These are phyloP conservation scores for Amiota communis DNA, from an alignment of 2,888 invertebrate species.

Conservation along the genomic window DNA sequence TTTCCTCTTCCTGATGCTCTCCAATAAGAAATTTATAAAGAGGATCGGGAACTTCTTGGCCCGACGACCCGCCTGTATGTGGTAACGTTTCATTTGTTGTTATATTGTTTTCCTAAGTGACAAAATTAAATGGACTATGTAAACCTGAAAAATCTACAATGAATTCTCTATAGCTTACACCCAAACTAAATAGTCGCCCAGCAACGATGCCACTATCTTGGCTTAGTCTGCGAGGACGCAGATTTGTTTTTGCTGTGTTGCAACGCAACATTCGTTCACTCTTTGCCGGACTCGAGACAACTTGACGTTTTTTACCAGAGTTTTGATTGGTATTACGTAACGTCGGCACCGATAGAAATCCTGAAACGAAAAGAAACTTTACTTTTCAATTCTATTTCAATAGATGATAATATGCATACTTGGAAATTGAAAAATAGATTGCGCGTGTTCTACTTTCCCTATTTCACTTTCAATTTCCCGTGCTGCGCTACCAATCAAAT, in stretches of 20 bases:
- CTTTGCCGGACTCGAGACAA: constrained; percentile 72
- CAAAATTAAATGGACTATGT: not conserved
- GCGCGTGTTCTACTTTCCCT: constrained; percentile 28
- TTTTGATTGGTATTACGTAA: constrained; percentile 59
- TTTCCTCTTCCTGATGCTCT: constrained; percentile 44
- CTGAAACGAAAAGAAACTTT: constrained; percentile 45
- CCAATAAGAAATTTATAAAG: constrained; percentile 52
- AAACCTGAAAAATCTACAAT: not conserved
- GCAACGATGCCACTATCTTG: constrained; percentile 72
- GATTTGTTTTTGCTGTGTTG: constrained; percentile 44
- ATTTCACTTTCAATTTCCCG: constrained; percentile 43
- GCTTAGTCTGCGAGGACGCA: constrained; percentile 66
- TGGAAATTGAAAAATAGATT: constrained; percentile 56
- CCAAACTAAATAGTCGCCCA: constrained; percentile 61
- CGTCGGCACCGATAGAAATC: constrained; percentile 70
- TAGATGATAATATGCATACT: constrained; percentile 37
- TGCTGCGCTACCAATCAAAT: constrained; percentile 59
- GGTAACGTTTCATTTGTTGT: not conserved
- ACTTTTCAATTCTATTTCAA: not conserved
- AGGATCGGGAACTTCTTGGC: constrained; percentile 46
- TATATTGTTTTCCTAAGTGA: constrained; percentile 52
- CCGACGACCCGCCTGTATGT: too few species aligned
- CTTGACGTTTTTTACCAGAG: constrained; percentile 58
- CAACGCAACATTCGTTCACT: constrained; percentile 60
- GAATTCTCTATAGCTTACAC: constrained; percentile 49